phyloP scores from a whole-genome alignment of 2,888 invertebrate species.

The Megaustenia siamemsis region DNA sequence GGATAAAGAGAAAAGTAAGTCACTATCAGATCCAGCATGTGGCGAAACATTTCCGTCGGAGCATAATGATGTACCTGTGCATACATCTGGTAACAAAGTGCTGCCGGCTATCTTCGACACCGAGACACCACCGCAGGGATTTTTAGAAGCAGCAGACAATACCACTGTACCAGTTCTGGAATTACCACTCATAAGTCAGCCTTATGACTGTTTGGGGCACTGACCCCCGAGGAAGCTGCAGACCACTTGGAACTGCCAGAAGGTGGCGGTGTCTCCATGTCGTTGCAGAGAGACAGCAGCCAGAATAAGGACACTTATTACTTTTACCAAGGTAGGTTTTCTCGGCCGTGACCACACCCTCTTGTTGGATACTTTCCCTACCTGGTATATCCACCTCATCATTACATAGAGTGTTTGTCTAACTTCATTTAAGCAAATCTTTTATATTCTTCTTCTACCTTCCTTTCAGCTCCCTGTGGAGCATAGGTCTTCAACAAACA shows the following conservation, averaged over 20 bases:
- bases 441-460: too few relatives aligned
- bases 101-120: not conserved
- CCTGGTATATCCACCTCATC: too few relatives aligned
- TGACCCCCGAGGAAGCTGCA: slow-evolving; percentile 78
- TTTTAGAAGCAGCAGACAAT: not conserved
- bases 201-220: slow-evolving; percentile 24
- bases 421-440: too few relatives aligned
- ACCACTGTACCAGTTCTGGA: not conserved
- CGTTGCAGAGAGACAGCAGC: slow-evolving; percentile 15
- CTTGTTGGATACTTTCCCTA: too few relatives aligned
- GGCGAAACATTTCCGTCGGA: not conserved
- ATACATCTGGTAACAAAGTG: not conserved
- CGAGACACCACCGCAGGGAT: not conserved
- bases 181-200: not conserved
- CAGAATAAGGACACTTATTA: slow-evolving; percentile 82
- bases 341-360: too few relatives aligned
- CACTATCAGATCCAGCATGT: not conserved
- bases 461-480: too few relatives aligned
- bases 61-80: not conserved
- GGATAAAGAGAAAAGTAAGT: slow-evolving; percentile 64
- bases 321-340: slow-evolving; percentile 88
- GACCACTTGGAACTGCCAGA: slow-evolving; percentile 79
- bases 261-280: slow-evolving; percentile 57
- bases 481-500: too few relatives aligned
- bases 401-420: too few relatives aligned